Evolutionary conservation across 1,140 invertebrate species (phyloP), one percentile per base, ranked within the genome.

Genomic region (Chymomyza costata): DNA sequence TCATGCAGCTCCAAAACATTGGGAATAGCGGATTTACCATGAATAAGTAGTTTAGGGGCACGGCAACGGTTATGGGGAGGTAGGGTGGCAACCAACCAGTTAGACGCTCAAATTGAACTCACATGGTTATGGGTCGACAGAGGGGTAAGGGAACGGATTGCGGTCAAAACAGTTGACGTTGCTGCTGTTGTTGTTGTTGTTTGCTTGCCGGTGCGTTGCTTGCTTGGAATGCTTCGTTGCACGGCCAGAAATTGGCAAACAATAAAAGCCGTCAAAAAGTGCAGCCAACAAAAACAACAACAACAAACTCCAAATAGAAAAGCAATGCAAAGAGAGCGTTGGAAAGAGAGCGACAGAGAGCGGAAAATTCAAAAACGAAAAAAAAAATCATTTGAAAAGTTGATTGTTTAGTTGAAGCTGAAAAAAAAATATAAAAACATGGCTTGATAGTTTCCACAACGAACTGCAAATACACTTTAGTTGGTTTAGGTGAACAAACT

Each of bases 231-330:
- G 71, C 66, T 66, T 80, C 51, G 71, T 51, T 80, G 71, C 38
- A 55, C 53, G 48, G 65, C 67, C 73, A 78, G 73, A 80, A 80
- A 80, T 80, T 80, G 73, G 73, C 73, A 80, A 80, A 80, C 73
- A 80, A 80, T 80, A 80, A 80, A 80, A 80, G 73, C 73, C 73
- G 73, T 80, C 71, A 80, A 80, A 80, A 80, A 80, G 73, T 80
- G 73, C 64, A 80, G 73, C 58, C 66, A 70, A 50, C 49, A 52
- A 37, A 39, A 17, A 35, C 21, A 41, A 11, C 38, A 52, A 19
- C 31, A 54, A 49, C 40, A 49, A 49, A 50, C 66, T 8, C 49
- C 68, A 64, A 71, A 71, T 58, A 66, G 65, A 70, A 60, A 64
- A 74, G 64, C 51, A 34, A 70, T 44, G 60, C 41, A 31, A 44